Evolutionary conservation across 2,888 invertebrate genomes (phyloP).

Genomic region (Epirrhoe alternata): DNA sequence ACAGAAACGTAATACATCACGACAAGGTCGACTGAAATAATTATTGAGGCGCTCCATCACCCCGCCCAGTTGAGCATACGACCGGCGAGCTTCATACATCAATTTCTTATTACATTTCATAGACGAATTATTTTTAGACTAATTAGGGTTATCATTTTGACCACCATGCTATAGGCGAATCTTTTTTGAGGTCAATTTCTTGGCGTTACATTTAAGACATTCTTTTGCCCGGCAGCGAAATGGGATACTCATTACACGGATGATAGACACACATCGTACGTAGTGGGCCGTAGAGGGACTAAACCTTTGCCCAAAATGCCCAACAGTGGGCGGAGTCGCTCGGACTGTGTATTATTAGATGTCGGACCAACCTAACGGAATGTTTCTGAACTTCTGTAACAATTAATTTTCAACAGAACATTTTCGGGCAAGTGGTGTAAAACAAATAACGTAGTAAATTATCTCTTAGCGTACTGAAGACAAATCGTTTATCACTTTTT

Average conservation of each 20-base stretch:
- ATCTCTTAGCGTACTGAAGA: neutral
- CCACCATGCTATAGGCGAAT: neutral
- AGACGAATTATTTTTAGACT: neutral
- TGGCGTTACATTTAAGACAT: too few species aligned
- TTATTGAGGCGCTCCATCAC: constrained; percentile 36
- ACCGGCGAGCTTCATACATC: constrained; percentile 18
- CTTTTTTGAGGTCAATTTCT: neutral
- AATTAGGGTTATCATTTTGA: neutral
- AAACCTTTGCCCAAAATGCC: too few species aligned
- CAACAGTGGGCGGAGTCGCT: too few species aligned
- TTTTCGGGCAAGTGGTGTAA: too few species aligned
- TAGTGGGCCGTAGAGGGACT: too few species aligned
- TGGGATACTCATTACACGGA: too few species aligned
- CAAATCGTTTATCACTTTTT: constrained; percentile 13
- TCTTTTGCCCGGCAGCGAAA: too few species aligned
- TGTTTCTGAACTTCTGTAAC: too few species aligned
- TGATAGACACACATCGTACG: too few species aligned
- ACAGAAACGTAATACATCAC: constrained; percentile 34
- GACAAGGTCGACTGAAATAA: constrained; percentile 39
- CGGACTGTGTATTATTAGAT: too few species aligned
- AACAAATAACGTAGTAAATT: neutral
- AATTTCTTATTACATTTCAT: constrained; percentile 14
- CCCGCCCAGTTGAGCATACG: constrained; percentile 39
- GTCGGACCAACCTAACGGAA: too few species aligned
- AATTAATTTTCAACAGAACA: too few species aligned